Base-by-base conservation (phyloP, 2,113 vertebrate genomes). In the Onychostruthus taczanowskii region DNA sequence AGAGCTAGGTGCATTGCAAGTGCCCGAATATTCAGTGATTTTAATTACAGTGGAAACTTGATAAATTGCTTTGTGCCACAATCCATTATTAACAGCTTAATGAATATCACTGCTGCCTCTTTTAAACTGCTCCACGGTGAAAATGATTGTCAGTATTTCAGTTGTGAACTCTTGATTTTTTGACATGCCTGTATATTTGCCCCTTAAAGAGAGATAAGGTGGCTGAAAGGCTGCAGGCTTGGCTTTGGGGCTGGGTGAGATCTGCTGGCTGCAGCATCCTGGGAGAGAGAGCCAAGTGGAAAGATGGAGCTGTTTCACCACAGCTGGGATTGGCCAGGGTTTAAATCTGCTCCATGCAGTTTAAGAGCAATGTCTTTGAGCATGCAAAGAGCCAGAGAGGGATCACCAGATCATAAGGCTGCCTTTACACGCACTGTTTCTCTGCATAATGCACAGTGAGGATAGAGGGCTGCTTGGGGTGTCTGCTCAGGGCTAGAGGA, bases 41-140 rank as follows among this genome's bases (percentile, higher is more conserved):
- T 97, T 97, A 96, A 96, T 97, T 96, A 96, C 94, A 97, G 87
- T 85, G 94, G 95, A 96, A 97, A 95, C 93, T 66, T 96, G 91
- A 97, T 96, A 95, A 96, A 96, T 96, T 96, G 96, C 94, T 97
- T 95, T 95, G 82, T 96, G 93, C 93, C 89, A 66, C 92, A 94
- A 89, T 94, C 72, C 75, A 93, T 96, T 96, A 95, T 95, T 96
- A 96, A 94, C 95, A 95, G 89, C 92, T 95, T 96, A 95, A 94
- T 96, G 93, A 94, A 95, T 96, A 97, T 89, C 90, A 93, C 78
- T 90, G 83, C 94, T 83, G 89, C 89, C 84, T 93, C 59, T 89
- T 94, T 84, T 69, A 88, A 79, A 77, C 61, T 49, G 68, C 76
- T 95, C 61, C 69, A 50, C 0, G 0, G 63, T 94, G 72, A 89